A percentile compares a stretch with the other conserved stretches of the same genome.
Evolutionary conservation across 2,888 invertebrate genomes (phyloP).

Genomic region (Lasioglossum pauxillum): DNA sequence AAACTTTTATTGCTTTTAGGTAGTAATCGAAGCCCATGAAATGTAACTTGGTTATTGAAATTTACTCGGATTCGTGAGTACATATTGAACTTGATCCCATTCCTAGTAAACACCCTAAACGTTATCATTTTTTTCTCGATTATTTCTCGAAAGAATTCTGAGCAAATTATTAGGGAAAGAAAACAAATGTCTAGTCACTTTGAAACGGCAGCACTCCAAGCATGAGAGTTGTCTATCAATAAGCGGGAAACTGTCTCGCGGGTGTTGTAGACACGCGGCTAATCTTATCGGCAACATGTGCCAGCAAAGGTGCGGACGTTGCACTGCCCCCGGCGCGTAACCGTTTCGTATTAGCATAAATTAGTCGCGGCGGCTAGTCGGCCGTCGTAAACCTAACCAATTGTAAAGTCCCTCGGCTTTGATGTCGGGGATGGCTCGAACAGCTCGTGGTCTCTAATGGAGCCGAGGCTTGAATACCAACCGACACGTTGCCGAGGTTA

Average conservation of each 20-base stretch:
- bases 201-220: background rate
- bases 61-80: too few relatives aligned
- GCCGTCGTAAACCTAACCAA: slow-evolving; percentile 60
- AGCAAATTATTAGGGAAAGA: too few relatives aligned
- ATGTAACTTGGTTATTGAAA: too few relatives aligned
- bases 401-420: slow-evolving; percentile 38
- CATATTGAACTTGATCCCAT: too few relatives aligned
- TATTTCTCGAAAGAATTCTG: too few relatives aligned
- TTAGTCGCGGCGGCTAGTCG: slow-evolving; percentile 67
- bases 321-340: slow-evolving; percentile 76
- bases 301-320: slow-evolving; percentile 67
- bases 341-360: slow-evolving; percentile 78
- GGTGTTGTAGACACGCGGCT: background rate
- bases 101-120: too few relatives aligned
- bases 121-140: too few relatives aligned
- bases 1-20: too few relatives aligned
- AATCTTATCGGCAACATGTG: slow-evolving; percentile 13
- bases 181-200: too few relatives aligned
- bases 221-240: background rate
- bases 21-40: too few relatives aligned
- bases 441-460: slow-evolving; percentile 37
- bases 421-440: slow-evolving; percentile 47
- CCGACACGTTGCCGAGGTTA: slow-evolving; percentile 34
- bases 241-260: background rate
- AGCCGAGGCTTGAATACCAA: slow-evolving; percentile 13